Evolutionary conservation across 2,797 vertebrate genomes (phyloP).

Genomic region (Otus scops): DNA sequence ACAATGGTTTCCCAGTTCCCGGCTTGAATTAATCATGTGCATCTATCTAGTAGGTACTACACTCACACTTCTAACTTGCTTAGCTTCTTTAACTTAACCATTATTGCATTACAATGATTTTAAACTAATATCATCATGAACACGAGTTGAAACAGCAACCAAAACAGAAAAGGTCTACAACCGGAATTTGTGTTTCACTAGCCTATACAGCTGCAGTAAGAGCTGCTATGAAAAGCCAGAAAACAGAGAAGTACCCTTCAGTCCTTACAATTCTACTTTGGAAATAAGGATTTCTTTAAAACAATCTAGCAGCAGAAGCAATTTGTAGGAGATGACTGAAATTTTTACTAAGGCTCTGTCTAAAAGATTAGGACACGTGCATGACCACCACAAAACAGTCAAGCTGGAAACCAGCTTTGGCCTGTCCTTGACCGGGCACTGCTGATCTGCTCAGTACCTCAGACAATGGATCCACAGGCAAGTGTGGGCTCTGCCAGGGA

Average conservation of each 20-base stretch:
- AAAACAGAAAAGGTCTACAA: background rate
- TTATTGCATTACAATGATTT: background rate
- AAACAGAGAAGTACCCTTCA: background rate
- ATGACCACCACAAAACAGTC: background rate
- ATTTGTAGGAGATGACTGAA: background rate
- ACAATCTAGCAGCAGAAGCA: background rate
- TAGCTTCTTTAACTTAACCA: background rate
- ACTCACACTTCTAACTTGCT: background rate
- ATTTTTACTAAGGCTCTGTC: background rate
- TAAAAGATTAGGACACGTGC: background rate
- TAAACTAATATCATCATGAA: background rate
- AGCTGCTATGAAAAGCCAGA: background rate
- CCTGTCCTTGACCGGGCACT: background rate
- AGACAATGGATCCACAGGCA: background rate
- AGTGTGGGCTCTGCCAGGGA: background rate
- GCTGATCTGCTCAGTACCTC: fast-evolving
- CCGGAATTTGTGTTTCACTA: background rate
- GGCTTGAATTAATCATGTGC: background rate
- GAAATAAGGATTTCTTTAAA: background rate
- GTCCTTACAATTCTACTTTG: background rate
- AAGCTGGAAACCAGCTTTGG: background rate
- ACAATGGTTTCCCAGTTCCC: background rate
- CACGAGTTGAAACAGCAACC: background rate
- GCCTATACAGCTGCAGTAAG: background rate
- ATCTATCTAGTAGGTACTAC: background rate